phyloP scores from a whole-genome alignment of 2,797 vertebrate genomes.

The Borostomias antarcticus region DNA sequence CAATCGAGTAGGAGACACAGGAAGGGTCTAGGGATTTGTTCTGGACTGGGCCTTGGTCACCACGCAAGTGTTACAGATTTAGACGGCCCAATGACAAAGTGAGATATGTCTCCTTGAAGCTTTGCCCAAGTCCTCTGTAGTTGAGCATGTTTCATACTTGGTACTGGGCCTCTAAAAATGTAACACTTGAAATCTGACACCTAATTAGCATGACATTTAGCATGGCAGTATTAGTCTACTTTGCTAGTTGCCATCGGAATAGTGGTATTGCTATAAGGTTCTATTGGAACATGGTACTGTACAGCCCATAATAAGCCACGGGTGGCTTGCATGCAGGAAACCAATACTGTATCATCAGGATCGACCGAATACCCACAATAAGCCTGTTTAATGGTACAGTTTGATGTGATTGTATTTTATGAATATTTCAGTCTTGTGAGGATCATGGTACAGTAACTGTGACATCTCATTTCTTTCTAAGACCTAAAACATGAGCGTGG shows the following conservation, averaged over 20 bases:
- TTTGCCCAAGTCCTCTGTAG: conserved; percentile 22
- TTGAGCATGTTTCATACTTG: conserved; percentile 38
- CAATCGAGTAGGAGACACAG: conserved; percentile 22
- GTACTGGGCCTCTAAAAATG: conserved; percentile 24
- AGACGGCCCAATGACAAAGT: conserved; percentile 20
- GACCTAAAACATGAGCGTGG: background rate
- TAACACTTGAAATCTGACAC: conserved; percentile 19
- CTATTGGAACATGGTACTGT: background rate
- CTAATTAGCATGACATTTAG: conserved; percentile 48
- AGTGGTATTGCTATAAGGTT: too few relatives aligned
- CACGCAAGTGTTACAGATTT: conserved; percentile 21
- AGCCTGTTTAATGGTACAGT: background rate
- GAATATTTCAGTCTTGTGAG: background rate
- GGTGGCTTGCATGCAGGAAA: too few relatives aligned
- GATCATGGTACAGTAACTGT: too few relatives aligned
- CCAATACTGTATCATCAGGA: too few relatives aligned
- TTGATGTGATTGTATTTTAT: background rate
- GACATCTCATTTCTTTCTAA: too few relatives aligned
- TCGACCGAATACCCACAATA: background rate
- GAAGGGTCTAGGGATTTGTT: conserved; percentile 3
- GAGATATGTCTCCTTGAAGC: conserved; percentile 33
- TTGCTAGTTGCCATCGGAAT: conserved; percentile 25
- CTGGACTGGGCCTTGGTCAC: conserved; percentile 8
- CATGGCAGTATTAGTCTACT: conserved; percentile 47
- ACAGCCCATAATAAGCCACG: background rate